Conservation (phyloP, 2,797 vertebrate species). For the Cetoscarus ocellatus region DNA sequence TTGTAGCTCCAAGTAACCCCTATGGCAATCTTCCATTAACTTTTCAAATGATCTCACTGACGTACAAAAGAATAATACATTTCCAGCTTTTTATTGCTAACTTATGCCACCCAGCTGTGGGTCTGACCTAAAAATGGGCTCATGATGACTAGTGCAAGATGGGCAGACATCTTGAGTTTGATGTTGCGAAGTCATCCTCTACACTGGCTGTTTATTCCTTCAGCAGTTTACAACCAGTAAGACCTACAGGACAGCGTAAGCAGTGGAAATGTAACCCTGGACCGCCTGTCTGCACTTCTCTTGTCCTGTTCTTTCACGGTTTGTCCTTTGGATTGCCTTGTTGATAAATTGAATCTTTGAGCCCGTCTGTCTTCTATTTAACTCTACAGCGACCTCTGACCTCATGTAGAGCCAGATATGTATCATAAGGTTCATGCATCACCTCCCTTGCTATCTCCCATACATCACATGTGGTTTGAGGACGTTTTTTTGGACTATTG, state of each 20-base stretch:
- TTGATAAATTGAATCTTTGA: background rate
- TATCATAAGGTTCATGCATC: constrained; percentile 40
- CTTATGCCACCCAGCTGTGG: too few species aligned
- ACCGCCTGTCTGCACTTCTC: background rate
- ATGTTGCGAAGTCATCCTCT: background rate
- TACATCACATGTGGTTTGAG: constrained; percentile 24
- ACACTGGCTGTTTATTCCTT: constrained; percentile 26
- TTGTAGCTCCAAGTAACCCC: too few species aligned
- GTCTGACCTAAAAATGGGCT: too few species aligned
- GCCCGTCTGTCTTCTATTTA: constrained; percentile 29
- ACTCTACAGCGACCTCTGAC: constrained; percentile 28
- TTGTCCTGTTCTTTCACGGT: constrained; percentile 7
- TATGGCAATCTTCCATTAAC: too few species aligned
- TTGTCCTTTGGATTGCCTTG: background rate
- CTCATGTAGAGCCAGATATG: constrained; percentile 10
- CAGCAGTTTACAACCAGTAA: constrained; percentile 17
- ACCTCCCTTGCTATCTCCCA: constrained; percentile 38
- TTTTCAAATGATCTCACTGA: too few species aligned
- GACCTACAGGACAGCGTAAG: constrained; percentile 31
- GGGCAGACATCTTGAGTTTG: background rate
- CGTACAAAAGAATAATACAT: too few species aligned
- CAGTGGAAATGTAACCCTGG: background rate
- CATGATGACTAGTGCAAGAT: too few species aligned
- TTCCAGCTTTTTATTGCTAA: too few species aligned
- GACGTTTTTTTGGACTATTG: constrained; percentile 3